Conservation (phyloP, 2,113 vertebrate genomes). For the Tretioscincus oriximinensis region DNA sequence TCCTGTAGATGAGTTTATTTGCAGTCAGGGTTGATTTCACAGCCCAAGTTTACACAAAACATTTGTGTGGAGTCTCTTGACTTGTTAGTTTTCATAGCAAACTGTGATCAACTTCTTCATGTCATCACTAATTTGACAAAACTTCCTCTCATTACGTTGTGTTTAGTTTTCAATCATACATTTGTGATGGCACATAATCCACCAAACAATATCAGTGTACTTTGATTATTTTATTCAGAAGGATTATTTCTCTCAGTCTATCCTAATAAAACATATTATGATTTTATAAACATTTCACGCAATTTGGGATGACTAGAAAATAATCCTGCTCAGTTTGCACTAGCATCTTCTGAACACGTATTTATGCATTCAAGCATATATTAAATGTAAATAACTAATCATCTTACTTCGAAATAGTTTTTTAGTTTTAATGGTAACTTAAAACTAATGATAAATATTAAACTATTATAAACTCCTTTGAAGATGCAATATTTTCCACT, state of each 20-base stretch:
- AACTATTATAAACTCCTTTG: not conserved
- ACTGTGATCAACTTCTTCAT: not conserved
- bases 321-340: too few relatives aligned
- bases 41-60: not conserved
- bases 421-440: too few relatives aligned
- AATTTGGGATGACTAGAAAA: not conserved
- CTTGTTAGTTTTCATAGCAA: not conserved
- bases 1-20: not conserved
- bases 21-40: not conserved
- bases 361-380: too few relatives aligned
- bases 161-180: too few relatives aligned
- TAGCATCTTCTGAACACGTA: too few relatives aligned
- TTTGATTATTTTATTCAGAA: too few relatives aligned
- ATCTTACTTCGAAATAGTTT: too few relatives aligned
- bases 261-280: not conserved
- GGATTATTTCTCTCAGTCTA: not conserved
- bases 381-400: too few relatives aligned
- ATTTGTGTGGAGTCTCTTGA: not conserved
- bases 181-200: not conserved
- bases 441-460: too few relatives aligned
- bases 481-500: not conserved
- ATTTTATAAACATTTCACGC: not conserved
- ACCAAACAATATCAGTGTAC: not conserved
- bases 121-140: not conserved
- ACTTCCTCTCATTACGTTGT: not conserved